Percentiles rank a stretch among this genome's conserved stretches.
phyloP scores from a whole-genome alignment of 2,797 vertebrate species.

The Hoplostethus atlanticus region DNA sequence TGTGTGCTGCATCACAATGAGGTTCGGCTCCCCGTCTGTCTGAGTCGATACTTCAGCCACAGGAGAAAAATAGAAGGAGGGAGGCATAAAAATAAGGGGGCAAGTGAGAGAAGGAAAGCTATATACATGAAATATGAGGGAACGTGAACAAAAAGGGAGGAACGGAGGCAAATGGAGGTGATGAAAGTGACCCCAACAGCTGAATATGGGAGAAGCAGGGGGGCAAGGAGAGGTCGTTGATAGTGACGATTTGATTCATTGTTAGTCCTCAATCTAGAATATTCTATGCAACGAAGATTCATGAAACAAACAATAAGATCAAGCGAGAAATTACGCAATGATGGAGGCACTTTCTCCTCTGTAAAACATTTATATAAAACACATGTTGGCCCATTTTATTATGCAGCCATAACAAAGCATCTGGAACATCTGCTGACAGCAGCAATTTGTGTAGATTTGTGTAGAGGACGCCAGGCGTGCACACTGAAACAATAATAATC shows the following conservation, averaged over 20 bases:
- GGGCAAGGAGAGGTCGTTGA: background rate
- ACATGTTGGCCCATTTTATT: background rate
- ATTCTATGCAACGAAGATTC: background rate
- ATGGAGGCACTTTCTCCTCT: background rate
- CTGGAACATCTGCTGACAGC: conserved; percentile 14
- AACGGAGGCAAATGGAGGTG: background rate
- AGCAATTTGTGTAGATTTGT: background rate
- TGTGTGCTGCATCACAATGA: conserved; percentile 63
- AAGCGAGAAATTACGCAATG: background rate
- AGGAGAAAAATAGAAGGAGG: conserved; percentile 17
- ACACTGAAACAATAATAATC: conserved; percentile 13
- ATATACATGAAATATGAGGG: conserved; percentile 7
- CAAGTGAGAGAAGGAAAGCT: conserved; percentile 20
- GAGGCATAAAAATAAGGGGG: background rate
- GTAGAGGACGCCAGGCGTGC: background rate
- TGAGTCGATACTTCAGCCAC: conserved; percentile 32
- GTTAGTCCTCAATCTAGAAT: background rate
- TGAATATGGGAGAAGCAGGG: background rate
- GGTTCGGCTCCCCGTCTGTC: conserved; percentile 25
- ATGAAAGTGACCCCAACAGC: background rate
- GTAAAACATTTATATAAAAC: background rate
- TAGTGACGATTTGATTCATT: background rate
- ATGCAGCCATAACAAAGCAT: conserved; percentile 14
- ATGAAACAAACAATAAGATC: background rate
- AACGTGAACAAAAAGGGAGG: background rate